Percentiles rank a stretch among this genome's conserved stretches.
These are phyloP conservation scores for Sphenodon punctatus DNA, from an alignment of 2,797 vertebrate species.

Conservation along the genomic window DNA sequence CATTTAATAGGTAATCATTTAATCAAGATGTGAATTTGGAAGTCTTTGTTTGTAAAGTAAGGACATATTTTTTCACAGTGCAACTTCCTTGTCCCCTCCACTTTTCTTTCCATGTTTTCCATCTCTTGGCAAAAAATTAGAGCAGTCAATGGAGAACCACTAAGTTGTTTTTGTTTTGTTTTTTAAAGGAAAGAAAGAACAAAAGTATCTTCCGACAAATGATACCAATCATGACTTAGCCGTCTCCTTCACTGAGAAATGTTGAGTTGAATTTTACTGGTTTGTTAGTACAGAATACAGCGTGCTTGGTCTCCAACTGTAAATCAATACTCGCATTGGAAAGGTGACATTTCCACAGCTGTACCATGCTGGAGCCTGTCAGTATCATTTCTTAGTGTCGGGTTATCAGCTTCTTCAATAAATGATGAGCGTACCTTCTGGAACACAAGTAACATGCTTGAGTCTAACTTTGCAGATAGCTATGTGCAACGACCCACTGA, in stretches of 20 bases:
- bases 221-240: conserved; percentile 37
- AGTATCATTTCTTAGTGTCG: conserved; percentile 67
- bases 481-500: too few relatives aligned
- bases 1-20: neutral
- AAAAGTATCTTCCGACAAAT: conserved; percentile 36
- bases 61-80: neutral
- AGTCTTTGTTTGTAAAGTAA: neutral
- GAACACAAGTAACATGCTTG: neutral
- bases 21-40: neutral
- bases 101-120: neutral
- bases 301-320: conserved; percentile 68
- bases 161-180: too few relatives aligned
- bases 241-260: conserved; percentile 51
- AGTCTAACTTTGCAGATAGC: conserved; percentile 4
- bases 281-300: conserved; percentile 59
- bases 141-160: neutral
- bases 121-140: neutral
- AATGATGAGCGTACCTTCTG: conserved; percentile 65
- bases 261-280: conserved; percentile 34
- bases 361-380: conserved; percentile 70
- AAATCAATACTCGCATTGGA: conserved; percentile 76
- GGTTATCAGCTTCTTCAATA: conserved; percentile 73
- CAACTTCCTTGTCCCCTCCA: neutral
- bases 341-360: conserved; percentile 80
- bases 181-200: neutral